Evolutionary conservation across 2,888 invertebrate species (phyloP).

Genomic region (Drosophila algonquin): DNA sequence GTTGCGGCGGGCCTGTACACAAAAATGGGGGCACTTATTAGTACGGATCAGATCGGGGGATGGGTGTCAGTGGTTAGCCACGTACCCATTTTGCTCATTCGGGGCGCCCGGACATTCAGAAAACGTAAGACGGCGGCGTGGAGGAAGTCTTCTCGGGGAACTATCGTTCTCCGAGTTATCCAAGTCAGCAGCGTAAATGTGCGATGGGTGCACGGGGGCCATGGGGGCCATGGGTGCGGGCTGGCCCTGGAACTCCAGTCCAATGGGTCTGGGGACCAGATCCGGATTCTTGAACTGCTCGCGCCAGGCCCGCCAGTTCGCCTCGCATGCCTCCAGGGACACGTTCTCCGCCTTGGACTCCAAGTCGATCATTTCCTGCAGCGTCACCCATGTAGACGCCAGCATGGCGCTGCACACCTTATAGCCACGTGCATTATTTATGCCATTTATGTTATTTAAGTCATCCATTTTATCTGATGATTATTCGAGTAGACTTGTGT

Average conservation of each 20-base stretch:
- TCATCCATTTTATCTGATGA: not conserved
- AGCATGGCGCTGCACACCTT: not conserved
- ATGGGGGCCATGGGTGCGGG: too few relatives aligned
- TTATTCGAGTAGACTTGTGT: not conserved
- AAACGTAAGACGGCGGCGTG: not conserved
- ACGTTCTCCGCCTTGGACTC: constrained; percentile 37
- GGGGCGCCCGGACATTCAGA: too few relatives aligned
- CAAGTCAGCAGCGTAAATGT: too few relatives aligned
- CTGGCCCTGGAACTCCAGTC: constrained; percentile 18
- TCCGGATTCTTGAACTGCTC: constrained; percentile 26
- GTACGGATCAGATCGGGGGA: not conserved
- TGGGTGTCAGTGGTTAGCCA: too few relatives aligned
- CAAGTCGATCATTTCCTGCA: constrained; percentile 9
- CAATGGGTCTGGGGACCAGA: constrained; percentile 37
- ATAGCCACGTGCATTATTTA: constrained; percentile 3
- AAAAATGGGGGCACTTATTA: not conserved
- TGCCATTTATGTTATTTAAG: not conserved
- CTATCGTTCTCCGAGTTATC: constrained; percentile 21
- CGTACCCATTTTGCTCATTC: too few relatives aligned
- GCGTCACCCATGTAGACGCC: constrained; percentile 4
- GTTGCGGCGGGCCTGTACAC: not conserved
- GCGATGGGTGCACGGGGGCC: too few relatives aligned
- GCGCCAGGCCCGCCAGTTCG: constrained; percentile 46
- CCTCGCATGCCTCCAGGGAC: constrained; percentile 49
- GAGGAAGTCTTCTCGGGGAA: constrained; percentile 17